Evolutionary conservation across 2,113 vertebrate species (phyloP), one percentile per base, ranked within the genome.

Genomic region (Megalops atlanticus): DNA sequence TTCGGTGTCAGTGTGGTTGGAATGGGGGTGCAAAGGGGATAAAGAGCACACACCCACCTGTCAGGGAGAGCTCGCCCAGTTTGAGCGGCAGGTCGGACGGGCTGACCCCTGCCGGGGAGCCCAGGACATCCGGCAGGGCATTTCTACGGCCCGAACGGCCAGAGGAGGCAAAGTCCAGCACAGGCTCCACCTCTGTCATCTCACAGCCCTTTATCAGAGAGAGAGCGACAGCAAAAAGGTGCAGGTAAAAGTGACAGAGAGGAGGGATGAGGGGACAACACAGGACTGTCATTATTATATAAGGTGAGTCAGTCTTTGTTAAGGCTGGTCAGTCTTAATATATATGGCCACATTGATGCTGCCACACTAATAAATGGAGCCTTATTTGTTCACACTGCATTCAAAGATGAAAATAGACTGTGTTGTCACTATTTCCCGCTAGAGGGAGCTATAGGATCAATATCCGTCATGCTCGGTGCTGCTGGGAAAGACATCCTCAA

Each of bases 141-240:
- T 97, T 97, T 81, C 96, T 91, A 76, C 96, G 94, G 52, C 96
- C 96, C 0, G 95, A 95, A 43, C 96, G 91, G 16, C 94, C 92
- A 0, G 96, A 97, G 47, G 96, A 93, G 78, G 96, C 94, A 54
- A 96, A 97, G 88, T 97, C 96, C 90, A 96, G 85, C 69, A 94
- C 94, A 0, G 96, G 95, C 87, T 97, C 95, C 82, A 97, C 95
- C 82, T 97, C 96, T 0, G 96, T 97, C 96, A 97, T 97, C 74
- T 88, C 89, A 84, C 78, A 78, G 69, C n/a, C 80, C 85, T 86
- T 64, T 39, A 2, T 0, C 76, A 74, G 11, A 83, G 6, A 76
- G 15, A 47, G 14, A n/a, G 76, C n/a, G 71, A 70, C 5, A 11
- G 3, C 2, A 27, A n/a, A 31, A 2, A 64, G 58, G 27, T 11